phyloP scores from a whole-genome alignment of 2,797 vertebrate genomes.

The Urocyon cinereoargenteus region DNA sequence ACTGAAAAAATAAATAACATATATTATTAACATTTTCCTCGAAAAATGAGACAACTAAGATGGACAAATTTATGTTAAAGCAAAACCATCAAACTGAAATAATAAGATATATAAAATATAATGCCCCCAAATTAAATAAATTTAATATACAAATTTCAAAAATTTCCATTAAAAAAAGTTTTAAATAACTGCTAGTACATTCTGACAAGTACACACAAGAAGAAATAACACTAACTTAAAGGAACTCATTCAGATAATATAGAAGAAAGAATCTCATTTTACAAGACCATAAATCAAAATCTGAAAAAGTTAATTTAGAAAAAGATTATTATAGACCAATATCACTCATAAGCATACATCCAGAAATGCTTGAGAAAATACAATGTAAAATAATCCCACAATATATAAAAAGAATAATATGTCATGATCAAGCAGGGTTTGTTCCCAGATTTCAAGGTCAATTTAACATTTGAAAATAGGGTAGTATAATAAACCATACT shows the following conservation, averaged over 20 bases:
- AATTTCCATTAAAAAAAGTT: background rate
- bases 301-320: constrained; percentile 2
- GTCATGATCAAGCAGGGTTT: background rate
- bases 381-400: background rate
- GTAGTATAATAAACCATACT: background rate
- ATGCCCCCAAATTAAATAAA: background rate
- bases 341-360: background rate
- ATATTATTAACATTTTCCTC: background rate
- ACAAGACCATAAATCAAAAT: background rate
- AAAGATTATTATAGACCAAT: background rate
- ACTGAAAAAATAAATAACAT: background rate
- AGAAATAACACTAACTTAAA: background rate
- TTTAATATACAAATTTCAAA: background rate
- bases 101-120: background rate
- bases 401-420: background rate
- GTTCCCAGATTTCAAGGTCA: background rate
- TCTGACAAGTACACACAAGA: background rate
- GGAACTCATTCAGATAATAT: background rate
- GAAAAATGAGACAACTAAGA: background rate
- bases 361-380: background rate
- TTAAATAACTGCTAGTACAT: accelerated
- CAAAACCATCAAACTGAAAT: background rate
- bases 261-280: background rate
- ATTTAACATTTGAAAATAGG: constrained; percentile 30
- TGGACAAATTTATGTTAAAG: background rate